These are phyloP conservation scores for Agrenia bidenticulata DNA, from an alignment of 2,888 invertebrate species.

Conservation along the genomic window DNA sequence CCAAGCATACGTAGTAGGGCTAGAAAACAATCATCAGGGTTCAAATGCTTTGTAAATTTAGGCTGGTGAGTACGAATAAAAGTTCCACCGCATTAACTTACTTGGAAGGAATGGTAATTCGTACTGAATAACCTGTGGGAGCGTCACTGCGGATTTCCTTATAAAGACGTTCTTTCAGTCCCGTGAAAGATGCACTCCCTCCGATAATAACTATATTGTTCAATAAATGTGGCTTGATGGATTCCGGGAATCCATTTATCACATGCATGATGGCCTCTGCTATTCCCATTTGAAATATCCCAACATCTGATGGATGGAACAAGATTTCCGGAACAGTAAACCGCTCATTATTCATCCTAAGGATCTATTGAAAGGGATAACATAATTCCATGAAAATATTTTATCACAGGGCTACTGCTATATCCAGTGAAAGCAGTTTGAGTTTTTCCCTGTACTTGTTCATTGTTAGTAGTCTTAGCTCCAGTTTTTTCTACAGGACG, in stretches of 20 bases:
- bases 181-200: constrained; percentile 76
- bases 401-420: too few species aligned
- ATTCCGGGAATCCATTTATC: constrained; percentile 72
- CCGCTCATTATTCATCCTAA: constrained; percentile 87
- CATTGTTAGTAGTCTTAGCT: constrained; percentile 56
- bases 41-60: too few species aligned
- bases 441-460: constrained; percentile 57
- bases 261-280: constrained; percentile 81
- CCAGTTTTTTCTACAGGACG: constrained; percentile 59
- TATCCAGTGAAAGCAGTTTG: neutral
- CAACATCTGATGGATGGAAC: constrained; percentile 92
- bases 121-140: constrained; percentile 74
- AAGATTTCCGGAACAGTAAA: constrained; percentile 93
- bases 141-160: constrained; percentile 76
- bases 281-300: constrained; percentile 86
- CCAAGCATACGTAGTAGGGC: constrained; percentile 85
- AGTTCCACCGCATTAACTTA: constrained; percentile 1
- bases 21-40: too few species aligned
- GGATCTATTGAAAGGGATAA: constrained; percentile 67
- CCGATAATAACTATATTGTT: constrained; percentile 84
- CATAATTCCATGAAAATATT: too few species aligned
- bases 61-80: neutral
- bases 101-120: constrained; percentile 64
- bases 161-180: constrained; percentile 76
- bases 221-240: constrained; percentile 73